Evolutionary conservation across 2,888 invertebrate species (phyloP).

Genomic region (Lasius platythorax): DNA sequence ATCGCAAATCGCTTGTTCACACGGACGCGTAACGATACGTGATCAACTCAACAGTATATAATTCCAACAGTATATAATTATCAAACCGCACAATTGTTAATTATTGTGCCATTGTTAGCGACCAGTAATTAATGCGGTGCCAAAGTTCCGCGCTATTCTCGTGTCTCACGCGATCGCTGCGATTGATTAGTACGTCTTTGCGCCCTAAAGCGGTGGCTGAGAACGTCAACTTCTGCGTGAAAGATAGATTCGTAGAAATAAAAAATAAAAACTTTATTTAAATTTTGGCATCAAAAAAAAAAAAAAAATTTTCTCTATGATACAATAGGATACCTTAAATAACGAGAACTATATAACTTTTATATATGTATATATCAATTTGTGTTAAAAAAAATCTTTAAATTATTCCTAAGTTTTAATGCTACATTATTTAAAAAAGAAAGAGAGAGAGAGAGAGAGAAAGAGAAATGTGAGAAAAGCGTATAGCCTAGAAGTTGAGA

Average conservation of each 20-base stretch:
- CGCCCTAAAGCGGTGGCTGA: constrained; percentile 2
- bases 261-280: background rate
- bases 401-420: background rate
- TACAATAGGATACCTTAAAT: background rate
- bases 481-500: background rate
- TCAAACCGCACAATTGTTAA: constrained; percentile 84
- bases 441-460: background rate
- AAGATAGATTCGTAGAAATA: background rate
- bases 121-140: constrained; percentile 82
- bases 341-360: background rate
- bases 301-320: background rate
- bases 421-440: background rate
- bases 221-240: background rate
- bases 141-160: constrained; percentile 71
- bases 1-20: constrained; percentile 14
- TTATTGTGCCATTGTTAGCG: constrained; percentile 83
- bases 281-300: background rate
- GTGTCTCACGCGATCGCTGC: constrained; percentile 76
- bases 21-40: constrained; percentile 62
- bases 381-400: background rate
- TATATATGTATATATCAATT: background rate
- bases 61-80: constrained; percentile 81
- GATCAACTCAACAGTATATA: constrained; percentile 78
- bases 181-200: constrained; percentile 67
- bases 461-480: background rate